These are phyloP conservation scores for Bergia sp. DNA, from an alignment of 92 coral and sea anemone species.

Conservation along the genomic window DNA sequence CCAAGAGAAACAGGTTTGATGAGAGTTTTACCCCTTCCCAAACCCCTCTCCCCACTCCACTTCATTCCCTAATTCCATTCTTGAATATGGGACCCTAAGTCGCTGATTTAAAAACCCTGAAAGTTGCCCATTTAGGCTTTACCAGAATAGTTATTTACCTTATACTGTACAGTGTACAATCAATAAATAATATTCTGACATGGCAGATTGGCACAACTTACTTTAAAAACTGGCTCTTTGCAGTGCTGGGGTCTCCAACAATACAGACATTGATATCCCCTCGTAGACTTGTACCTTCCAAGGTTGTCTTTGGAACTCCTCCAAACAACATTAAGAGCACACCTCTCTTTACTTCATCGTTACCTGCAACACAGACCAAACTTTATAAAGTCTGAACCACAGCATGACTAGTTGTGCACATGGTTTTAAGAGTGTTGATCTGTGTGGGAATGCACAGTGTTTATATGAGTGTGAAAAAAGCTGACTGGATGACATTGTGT, in stretches of 20 bases:
- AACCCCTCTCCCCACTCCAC: too few species aligned
- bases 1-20: too few species aligned
- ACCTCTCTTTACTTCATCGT: slow-evolving; percentile 98
- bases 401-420: background rate
- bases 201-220: slow-evolving; percentile 41
- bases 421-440: background rate
- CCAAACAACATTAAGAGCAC: slow-evolving; percentile 98
- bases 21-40: too few species aligned
- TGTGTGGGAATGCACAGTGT: too few species aligned
- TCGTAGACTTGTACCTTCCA: slow-evolving; percentile 89
- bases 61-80: too few species aligned
- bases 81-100: too few species aligned
- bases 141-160: background rate
- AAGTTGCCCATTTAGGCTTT: too few species aligned
- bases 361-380: slow-evolving; percentile 55
- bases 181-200: too few species aligned
- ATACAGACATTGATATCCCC: slow-evolving; percentile 98
- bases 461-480: too few species aligned
- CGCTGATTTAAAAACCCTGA: too few species aligned
- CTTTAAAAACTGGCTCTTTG: slow-evolving; percentile 97
- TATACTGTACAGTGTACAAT: too few species aligned
- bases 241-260: slow-evolving; percentile 99
- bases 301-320: slow-evolving; percentile 95
- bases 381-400: background rate
- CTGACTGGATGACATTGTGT: too few species aligned